These are phyloP conservation scores for Pyrgus malvae DNA, from an alignment of 2,888 invertebrate species.

Conservation along the genomic window DNA sequence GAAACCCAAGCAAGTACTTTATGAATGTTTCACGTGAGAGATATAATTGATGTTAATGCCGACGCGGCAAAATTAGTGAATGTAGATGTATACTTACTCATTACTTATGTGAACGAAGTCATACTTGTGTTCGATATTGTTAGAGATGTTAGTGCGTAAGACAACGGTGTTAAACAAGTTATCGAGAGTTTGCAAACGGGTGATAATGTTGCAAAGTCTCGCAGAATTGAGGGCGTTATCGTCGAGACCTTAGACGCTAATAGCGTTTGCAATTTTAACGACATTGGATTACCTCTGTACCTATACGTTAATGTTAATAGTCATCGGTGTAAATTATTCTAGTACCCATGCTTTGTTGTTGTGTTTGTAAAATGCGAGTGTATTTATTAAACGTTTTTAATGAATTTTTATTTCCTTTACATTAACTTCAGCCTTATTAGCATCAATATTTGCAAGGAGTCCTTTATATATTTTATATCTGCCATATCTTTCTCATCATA, in stretches of 20 bases:
- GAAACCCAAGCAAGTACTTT: not conserved
- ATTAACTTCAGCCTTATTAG: not conserved
- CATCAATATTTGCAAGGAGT: too few relatives aligned
- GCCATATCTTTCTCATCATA: not conserved
- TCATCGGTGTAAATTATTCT: conserved; percentile 27
- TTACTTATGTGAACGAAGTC: conserved; percentile 23
- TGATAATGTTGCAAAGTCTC: conserved; percentile 41
- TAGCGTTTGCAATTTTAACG: not conserved
- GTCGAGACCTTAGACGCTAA: conserved; percentile 1
- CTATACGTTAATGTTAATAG: conserved; percentile 5
- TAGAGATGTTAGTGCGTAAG: conserved; percentile 29
- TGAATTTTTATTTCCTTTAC: conserved; percentile 42
- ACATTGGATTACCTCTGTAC: conserved; percentile 16
- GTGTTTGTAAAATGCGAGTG: conserved; percentile 63
- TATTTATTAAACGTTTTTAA: conserved; percentile 71
- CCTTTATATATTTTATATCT: too few relatives aligned
- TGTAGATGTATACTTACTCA: conserved; percentile 14
- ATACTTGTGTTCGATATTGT: conserved; percentile 38
- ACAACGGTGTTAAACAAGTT: conserved; percentile 48
- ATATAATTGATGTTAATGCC: conserved; percentile 1
- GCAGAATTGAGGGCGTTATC: conserved; percentile 14
- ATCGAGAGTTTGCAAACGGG: conserved; percentile 59
- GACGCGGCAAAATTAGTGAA: conserved; percentile 4
- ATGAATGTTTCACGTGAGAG: not conserved
- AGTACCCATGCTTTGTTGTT: conserved; percentile 53